Base-by-base conservation (phyloP, 2,797 vertebrate species). In the Rhinatrema bivittatum region DNA sequence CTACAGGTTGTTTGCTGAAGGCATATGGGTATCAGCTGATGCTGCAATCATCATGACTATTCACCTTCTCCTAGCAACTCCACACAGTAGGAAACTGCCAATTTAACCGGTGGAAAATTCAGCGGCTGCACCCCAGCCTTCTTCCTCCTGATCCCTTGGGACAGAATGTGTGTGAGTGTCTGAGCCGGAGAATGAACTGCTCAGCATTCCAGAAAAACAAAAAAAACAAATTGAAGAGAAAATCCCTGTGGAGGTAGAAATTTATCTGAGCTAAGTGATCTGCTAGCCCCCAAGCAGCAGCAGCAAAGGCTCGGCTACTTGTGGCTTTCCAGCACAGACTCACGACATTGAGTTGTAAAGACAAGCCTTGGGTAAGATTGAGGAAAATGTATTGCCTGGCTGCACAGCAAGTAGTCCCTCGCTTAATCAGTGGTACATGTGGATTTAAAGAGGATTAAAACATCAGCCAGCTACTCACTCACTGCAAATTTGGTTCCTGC, bases 21-120 rank as follows among this genome's bases (percentile, higher is more conserved):
- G 53, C 70, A 60, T 46, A 45, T 35, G 43, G 16, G 13, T 47
- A 59, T 48, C 31, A 36, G 38, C 29, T 32, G 42, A 37, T 36
- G 68, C 53, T 56, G 62, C 53, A 68, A 77, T 59, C 68, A 32
- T 19, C 25, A 62, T 55, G 64, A 75, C 68, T 65, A 68, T 82
- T 76, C 72, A 74, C 72, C 75, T 72, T 76, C 77, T 81, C 79
- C 77, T 82, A 78, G 79, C 79, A 84, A 81, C 79, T 80, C 70
- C 52, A 49, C 75, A 58, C 76, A 63, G 74, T 59, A 67, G 74
- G 79, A 68, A 70, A 72, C 71, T 63, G 78, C 58, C 68, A 76
- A 36, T 70, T 81, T 63, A 65, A 67, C 50, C 58, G 42, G 56
- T 38, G 38, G 45, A 50, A 78, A 76, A 56, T n/a, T 45, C 56